Base-by-base conservation (phyloP, 1,140 invertebrate genomes). In the Colletes latitarsis region DNA sequence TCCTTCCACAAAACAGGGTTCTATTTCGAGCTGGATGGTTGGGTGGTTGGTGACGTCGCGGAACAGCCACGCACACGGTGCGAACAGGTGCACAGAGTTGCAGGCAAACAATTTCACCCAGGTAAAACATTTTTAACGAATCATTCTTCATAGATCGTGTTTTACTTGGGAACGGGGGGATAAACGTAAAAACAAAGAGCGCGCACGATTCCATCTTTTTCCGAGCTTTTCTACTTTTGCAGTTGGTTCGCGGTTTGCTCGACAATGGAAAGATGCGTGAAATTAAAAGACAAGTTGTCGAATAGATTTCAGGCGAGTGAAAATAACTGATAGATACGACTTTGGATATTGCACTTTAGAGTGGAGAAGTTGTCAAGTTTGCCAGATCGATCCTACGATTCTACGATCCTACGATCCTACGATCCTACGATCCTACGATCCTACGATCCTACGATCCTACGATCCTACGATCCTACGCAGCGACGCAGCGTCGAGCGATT, bases 81-180 rank as follows among this genome's bases (percentile, higher is more conserved):
- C 15, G 41, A 57, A 69, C 53, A 68, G 79, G 83, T 86, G 84
- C 71, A 57, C 15, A 85, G 74, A 79, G 43, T 86, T 86, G 71
- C 84, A 86, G 60, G 67, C 71, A 75, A 80, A 86, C 74, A 78
- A 78, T 46, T 15, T 19, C 52, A 30, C 68, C 76, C 76, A 78
- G 55, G 67, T 77, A 66, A 30, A 30, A 30, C 30, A 30, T 30
- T 1, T 30, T 30, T 30, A 30, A 30, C 30, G 2, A 30, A 30
- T 30, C 30, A 2, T 30, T 30, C 30, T 30, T 30, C 49, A 14
- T 14, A 30, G 41, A 64, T 14, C 4, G 14, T 73, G 77, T 73
- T 79, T 79, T 73, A 79, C 77, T 79, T 79, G 69, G 60, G 70
- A 15, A 0, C 30, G 30, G 30, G 30, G 9, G 14, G n/a, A 12